Evolutionary conservation across 2,888 invertebrate species (phyloP).

Genomic region (Sesamia inferens): DNA sequence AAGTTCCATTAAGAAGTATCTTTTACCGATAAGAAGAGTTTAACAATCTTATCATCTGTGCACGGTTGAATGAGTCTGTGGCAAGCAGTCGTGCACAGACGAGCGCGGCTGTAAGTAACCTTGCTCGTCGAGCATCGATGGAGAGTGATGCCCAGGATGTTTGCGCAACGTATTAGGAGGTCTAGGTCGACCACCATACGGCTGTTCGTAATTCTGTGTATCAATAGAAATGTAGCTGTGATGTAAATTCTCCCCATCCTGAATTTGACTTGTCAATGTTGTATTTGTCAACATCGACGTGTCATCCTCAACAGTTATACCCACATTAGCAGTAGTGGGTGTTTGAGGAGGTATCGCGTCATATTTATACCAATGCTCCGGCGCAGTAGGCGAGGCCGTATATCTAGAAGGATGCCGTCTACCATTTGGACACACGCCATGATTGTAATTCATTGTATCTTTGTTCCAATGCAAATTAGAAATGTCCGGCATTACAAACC

Average conservation of each 20-base stretch:
- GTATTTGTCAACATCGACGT: constrained; percentile 91
- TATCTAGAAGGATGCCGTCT: constrained; percentile 91
- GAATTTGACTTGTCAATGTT: constrained; percentile 91
- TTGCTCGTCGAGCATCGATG: constrained; percentile 88
- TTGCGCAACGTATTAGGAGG: constrained; percentile 86
- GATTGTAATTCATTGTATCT: constrained; percentile 88
- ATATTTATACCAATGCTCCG: constrained; percentile 93
- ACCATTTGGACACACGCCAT: constrained; percentile 88
- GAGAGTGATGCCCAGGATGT: constrained; percentile 84
- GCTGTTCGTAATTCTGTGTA: constrained; percentile 88
- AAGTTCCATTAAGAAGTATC: constrained; percentile 86
- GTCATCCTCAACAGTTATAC: constrained; percentile 90
- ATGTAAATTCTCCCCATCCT: constrained; percentile 91
- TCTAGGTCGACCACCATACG: constrained; percentile 85
- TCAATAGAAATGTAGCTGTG: constrained; percentile 93
- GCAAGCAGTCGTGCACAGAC: constrained; percentile 87
- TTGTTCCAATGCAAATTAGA: constrained; percentile 91
- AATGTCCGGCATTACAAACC: constrained; percentile 95
- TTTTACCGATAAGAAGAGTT: constrained; percentile 81
- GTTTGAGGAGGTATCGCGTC: constrained; percentile 90
- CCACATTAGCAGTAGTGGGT: constrained; percentile 87
- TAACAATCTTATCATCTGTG: constrained; percentile 86
- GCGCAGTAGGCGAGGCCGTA: constrained; percentile 93
- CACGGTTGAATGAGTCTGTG: constrained; percentile 86
- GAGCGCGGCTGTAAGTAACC: constrained; percentile 89